Conservation (phyloP, 2,888 invertebrate genomes). For the Liposcelis brunnea region DNA sequence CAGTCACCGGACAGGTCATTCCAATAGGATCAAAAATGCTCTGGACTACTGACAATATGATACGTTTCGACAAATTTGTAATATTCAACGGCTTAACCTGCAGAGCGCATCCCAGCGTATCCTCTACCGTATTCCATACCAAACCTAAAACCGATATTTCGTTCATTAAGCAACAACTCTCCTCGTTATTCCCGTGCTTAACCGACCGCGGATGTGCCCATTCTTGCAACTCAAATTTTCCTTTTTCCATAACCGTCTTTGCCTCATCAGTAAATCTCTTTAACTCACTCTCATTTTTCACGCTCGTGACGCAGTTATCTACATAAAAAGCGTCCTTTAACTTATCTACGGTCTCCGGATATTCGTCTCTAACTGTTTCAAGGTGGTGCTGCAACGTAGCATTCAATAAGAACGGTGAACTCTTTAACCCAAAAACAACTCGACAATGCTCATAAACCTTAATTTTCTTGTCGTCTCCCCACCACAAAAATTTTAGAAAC, state of each 20-base stretch:
- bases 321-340: slow-evolving; percentile 4
- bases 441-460: slow-evolving; percentile 2
- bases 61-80: neutral
- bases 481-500: slow-evolving; percentile 9
- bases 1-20: neutral
- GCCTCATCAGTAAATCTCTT: neutral
- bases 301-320: neutral
- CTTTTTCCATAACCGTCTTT: neutral
- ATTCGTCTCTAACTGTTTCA: neutral
- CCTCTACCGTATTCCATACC: neutral
- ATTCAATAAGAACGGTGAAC: slow-evolving; percentile 7
- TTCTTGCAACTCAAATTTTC: neutral
- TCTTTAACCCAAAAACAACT: slow-evolving; percentile 6
- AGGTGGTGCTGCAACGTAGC: neutral
- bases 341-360: neutral
- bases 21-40: slow-evolving; percentile 2
- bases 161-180: too few relatives aligned
- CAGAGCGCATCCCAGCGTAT: neutral
- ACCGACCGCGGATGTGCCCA: neutral
- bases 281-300: neutral
- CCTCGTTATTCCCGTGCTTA: neutral
- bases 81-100: too few relatives aligned
- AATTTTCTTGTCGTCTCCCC: neutral
- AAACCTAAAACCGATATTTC: neutral
- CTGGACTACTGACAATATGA: neutral